Conservation (phyloP, 2,113 vertebrate species). For the Lanius ludovicianus region DNA sequence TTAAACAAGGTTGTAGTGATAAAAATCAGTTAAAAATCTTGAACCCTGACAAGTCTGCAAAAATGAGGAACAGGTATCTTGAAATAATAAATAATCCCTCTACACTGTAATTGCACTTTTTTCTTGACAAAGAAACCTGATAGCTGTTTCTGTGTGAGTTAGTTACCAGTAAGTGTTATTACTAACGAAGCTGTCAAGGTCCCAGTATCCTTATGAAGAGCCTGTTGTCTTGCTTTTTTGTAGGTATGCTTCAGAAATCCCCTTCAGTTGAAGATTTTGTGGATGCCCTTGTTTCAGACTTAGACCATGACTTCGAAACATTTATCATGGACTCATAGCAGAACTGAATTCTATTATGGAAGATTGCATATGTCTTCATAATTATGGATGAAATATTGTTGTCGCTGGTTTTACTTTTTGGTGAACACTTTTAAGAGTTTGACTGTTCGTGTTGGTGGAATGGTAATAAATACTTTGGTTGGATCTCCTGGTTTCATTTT, state of each 20-base stretch:
- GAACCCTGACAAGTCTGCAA: not conserved
- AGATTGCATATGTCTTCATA: not conserved
- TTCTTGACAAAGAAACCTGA: not conserved
- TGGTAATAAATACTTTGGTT: conserved; percentile 64
- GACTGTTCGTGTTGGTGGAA: not conserved
- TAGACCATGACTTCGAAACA: conserved; percentile 90
- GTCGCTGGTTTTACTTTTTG: not conserved
- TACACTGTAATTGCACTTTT: not conserved
- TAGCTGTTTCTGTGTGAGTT: not conserved
- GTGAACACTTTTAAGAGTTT: not conserved
- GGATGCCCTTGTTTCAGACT: conserved; percentile 89
- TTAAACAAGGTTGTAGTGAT: not conserved
- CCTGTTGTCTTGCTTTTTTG: not conserved
- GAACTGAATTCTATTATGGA: not conserved
- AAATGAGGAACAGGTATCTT: not conserved
- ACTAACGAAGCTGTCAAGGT: not conserved
- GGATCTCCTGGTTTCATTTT: not conserved
- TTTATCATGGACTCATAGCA: conserved; percentile 89
- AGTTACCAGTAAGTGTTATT: not conserved
- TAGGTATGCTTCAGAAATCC: conserved; percentile 93
- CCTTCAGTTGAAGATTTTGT: conserved; percentile 92
- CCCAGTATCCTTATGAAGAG: not conserved
- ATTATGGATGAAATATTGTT: not conserved
- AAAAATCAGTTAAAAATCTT: not conserved
- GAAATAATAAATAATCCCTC: not conserved